Evolutionary conservation across 2,797 vertebrate genomes (phyloP).

Genomic region (Phrynocephalus forsythii): DNA sequence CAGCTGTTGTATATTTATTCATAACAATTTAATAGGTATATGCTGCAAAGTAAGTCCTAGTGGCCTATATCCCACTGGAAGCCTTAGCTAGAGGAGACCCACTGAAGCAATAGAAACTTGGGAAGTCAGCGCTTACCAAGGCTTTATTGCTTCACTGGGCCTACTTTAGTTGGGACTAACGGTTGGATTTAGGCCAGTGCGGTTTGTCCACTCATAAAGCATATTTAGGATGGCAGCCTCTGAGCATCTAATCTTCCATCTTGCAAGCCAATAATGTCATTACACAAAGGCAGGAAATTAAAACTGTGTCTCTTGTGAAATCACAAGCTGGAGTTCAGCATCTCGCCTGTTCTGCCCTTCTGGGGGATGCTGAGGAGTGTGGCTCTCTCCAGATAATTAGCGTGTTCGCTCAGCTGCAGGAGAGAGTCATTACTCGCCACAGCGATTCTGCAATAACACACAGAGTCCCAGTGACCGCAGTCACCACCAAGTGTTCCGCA

Average conservation of each 20-base stretch:
- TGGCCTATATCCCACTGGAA: too few relatives aligned
- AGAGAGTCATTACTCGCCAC: slow-evolving; percentile 63
- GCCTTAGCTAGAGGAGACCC: too few relatives aligned
- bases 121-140: too few relatives aligned
- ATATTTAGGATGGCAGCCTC: background rate
- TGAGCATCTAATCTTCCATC: background rate
- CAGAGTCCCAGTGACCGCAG: slow-evolving; percentile 58
- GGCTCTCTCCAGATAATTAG: slow-evolving; percentile 68
- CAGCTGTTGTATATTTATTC: background rate
- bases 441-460: slow-evolving; percentile 67
- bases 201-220: background rate
- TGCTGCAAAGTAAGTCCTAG: background rate
- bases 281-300: background rate
- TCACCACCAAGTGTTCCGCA: slow-evolving; percentile 37
- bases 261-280: background rate
- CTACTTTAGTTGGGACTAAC: too few relatives aligned
- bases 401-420: slow-evolving; percentile 65
- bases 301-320: background rate
- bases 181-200: too few relatives aligned
- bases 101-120: too few relatives aligned
- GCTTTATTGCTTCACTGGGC: too few relatives aligned
- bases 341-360: background rate
- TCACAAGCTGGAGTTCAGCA: background rate
- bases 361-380: background rate
- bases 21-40: background rate